These are phyloP conservation scores for Gallinago stenura DNA, from an alignment of 2,797 vertebrate species.

Conservation along the genomic window DNA sequence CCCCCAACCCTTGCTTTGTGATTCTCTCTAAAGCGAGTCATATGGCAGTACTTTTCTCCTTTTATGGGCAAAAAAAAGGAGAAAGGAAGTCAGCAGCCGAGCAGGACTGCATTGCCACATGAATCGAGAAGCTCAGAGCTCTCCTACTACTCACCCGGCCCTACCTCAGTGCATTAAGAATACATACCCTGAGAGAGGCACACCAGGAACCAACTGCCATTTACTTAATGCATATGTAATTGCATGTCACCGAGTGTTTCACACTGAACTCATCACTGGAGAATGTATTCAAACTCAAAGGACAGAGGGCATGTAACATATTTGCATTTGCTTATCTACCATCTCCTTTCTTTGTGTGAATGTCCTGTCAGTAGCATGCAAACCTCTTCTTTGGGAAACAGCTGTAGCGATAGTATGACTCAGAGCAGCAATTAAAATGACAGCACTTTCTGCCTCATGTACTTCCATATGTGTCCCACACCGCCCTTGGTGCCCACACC, in stretches of 20 bases:
- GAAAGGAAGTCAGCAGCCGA: conserved; percentile 71
- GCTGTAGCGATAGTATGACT: neutral
- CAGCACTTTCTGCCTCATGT: neutral
- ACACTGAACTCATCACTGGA: neutral
- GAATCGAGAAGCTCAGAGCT: conserved; percentile 29
- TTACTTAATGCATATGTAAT: neutral
- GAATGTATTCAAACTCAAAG: neutral
- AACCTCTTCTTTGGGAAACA: conserved; percentile 1
- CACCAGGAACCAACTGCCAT: neutral
- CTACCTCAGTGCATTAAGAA: neutral
- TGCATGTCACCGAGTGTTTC: conserved; percentile 9
- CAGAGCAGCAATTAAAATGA: conserved; percentile 40
- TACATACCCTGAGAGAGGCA: neutral
- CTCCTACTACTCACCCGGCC: neutral
- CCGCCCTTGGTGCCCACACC: neutral
- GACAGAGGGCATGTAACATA: neutral
- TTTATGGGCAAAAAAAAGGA: conserved; percentile 76
- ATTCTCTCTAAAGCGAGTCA: conserved; percentile 60
- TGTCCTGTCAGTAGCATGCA: neutral
- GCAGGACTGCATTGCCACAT: conserved; percentile 6
- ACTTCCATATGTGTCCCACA: neutral
- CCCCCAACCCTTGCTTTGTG: neutral
- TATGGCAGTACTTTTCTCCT: conserved; percentile 76
- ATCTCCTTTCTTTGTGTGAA: conserved; percentile 4
- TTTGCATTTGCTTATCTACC: conserved; percentile 50